A percentile compares a stretch with the other conserved stretches of the same genome.
Conservation (phyloP, 1,140 invertebrate genomes). For the Orchestia grillus region DNA sequence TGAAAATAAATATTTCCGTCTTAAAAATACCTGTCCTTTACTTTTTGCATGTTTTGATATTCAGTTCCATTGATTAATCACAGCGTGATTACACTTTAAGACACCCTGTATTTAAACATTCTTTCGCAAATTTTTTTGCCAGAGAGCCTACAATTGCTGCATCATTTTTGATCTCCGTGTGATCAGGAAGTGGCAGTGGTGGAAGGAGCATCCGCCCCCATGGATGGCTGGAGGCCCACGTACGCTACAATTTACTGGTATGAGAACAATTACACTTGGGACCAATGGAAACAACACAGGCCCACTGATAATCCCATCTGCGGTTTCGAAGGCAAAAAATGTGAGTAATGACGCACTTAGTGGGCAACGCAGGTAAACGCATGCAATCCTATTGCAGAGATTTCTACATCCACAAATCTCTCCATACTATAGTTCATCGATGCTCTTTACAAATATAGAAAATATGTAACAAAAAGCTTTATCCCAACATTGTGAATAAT, state of each 20-base stretch:
- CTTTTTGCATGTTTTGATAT: too few species aligned
- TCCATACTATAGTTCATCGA: background rate
- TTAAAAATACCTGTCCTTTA: too few species aligned
- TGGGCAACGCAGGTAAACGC: background rate
- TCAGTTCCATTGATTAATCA: too few species aligned
- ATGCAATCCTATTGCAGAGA: too few species aligned
- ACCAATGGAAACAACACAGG: background rate
- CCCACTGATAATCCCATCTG: background rate
- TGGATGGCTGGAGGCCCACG: background rate
- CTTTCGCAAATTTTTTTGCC: too few species aligned
- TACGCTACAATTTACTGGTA: conserved; percentile 19
- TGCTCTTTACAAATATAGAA: background rate
- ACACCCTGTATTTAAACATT: too few species aligned
- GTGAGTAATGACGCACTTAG: background rate
- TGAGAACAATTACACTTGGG: conserved; percentile 10
- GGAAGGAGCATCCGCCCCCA: background rate
- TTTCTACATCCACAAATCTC: background rate
- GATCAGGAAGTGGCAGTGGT: background rate
- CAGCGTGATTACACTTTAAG: too few species aligned
- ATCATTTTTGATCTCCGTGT: background rate
- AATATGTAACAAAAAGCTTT: too few species aligned
- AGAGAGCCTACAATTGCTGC: too few species aligned
- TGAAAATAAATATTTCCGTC: too few species aligned
- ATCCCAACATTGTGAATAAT: too few species aligned
- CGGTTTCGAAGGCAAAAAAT: conserved; percentile 4